Evolutionary conservation across 2,113 vertebrate genomes (phyloP).

Genomic region (Solenodon paradoxus): DNA sequence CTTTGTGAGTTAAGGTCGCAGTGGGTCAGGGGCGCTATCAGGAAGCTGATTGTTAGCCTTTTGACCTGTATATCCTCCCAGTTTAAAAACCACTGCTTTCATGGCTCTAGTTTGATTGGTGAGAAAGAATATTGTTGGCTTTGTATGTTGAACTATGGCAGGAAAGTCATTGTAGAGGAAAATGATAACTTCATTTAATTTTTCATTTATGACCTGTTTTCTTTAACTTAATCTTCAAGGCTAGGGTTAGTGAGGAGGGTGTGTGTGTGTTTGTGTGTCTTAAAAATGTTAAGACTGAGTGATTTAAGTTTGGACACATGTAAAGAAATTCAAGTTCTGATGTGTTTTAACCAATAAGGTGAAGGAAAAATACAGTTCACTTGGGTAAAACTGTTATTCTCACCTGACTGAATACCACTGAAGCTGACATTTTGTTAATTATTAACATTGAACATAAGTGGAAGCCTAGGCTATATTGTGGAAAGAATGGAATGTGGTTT

Average conservation of each 20-base stretch:
- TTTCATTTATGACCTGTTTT: conserved; percentile 20
- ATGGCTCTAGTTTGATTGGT: not conserved
- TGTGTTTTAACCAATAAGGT: not conserved
- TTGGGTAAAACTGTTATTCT: not conserved
- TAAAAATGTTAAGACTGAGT: not conserved
- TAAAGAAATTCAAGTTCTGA: not conserved
- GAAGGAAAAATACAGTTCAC: not conserved
- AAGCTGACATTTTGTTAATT: conserved; percentile 47
- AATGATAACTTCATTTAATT: not conserved
- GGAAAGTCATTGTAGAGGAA: not conserved
- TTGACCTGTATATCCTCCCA: not conserved
- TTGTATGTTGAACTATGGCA: not conserved
- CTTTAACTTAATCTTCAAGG: not conserved
- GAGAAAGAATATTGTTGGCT: not conserved
- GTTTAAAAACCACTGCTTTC: not conserved
- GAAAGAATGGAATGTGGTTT: not conserved
- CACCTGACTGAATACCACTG: not conserved
- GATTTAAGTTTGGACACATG: not conserved
- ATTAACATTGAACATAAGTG: conserved; percentile 13
- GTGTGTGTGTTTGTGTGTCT: not conserved
- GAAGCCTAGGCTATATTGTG: conserved; percentile 4
- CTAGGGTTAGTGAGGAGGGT: not conserved
- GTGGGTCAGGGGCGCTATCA: not conserved
- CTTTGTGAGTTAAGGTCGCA: conserved; percentile 25
- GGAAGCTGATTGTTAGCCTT: not conserved